Base-by-base conservation (phyloP, 1,140 invertebrate genomes). In the Heliothis subflexa region DNA sequence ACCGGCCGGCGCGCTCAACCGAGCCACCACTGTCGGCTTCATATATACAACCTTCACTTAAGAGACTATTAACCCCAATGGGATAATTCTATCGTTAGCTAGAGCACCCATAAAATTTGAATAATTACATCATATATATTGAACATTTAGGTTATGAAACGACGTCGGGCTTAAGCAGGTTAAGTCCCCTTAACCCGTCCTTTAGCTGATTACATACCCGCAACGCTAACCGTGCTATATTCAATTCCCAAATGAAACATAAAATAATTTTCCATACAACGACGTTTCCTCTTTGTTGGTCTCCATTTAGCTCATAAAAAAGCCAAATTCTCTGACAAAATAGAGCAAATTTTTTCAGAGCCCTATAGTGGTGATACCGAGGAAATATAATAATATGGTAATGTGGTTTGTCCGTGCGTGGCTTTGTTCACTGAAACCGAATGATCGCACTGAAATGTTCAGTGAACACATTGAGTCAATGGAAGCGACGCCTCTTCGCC, bases 371-470 rank as follows among this genome's bases (percentile, higher is more conserved):
- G 11, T 18, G 21, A 50, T 50, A 52, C 14, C 28, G 14, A 47
- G 12, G 16, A 68, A 77, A 57, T 57, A 77, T 66, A 77, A 45
- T 66, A 77, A 68, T 33, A 77, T 55, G 64, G 28, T 77, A 77
- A 68, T 76, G 49, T 28, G 49, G 47, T 76, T 76, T 76, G 61
- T 64, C 45, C 73, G 68, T 66, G 77, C 79, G 74, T 81, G 52
- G 47, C 75, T 57, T 78, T 81, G 82, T 72, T 84, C 80, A 81
- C 16, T 81, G 70, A 81, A 68, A 78, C 47, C 61, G 75, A 85
- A 83, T 81, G 70, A 82, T 81, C 78, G 81, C 33, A 70, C 25
- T 81, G 79, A 83, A 80, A 78, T 84, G 83, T 79, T 82, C 83
- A 84, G 52, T 81, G 83, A 82, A 52, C 78, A 78, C 54, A 70